Evolutionary conservation across 1,140 invertebrate genomes (phyloP).

Genomic region (Microplitis mediator): DNA sequence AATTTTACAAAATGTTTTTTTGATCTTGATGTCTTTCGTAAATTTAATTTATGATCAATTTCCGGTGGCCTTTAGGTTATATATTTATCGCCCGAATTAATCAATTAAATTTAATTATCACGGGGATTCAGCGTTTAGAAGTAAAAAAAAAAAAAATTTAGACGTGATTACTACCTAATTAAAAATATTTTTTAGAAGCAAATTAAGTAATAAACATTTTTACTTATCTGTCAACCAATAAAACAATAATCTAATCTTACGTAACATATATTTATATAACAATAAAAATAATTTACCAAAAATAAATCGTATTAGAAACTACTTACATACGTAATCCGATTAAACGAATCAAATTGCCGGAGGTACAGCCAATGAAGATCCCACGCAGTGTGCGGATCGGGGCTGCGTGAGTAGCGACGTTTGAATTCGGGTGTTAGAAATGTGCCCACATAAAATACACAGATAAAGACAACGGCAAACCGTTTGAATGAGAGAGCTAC

Average conservation of each 20-base stretch:
- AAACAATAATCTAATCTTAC: background rate
- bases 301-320: slow-evolving; percentile 16
- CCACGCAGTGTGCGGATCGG: slow-evolving; percentile 6
- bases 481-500: background rate
- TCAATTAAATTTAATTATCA: too few species aligned
- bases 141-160: too few species aligned
- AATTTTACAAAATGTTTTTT: too few species aligned
- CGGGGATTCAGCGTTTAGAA: too few species aligned
- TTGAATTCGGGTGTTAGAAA: background rate
- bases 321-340: slow-evolving; percentile 30
- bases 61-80: too few species aligned
- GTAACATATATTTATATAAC: background rate
- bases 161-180: too few species aligned
- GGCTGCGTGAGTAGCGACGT: background rate
- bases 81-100: too few species aligned
- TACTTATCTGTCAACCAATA: background rate
- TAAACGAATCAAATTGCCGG: slow-evolving; percentile 27
- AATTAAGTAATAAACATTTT: too few species aligned
- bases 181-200: too few species aligned
- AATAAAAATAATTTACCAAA: slow-evolving; percentile 13
- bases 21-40: too few species aligned
- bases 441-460: background rate
- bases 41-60: too few species aligned
- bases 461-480: background rate
- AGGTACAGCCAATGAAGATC: slow-evolving; percentile 19